Evolutionary conservation across 2,888 invertebrate species (phyloP).

Genomic region (Drosophila colorata): DNA sequence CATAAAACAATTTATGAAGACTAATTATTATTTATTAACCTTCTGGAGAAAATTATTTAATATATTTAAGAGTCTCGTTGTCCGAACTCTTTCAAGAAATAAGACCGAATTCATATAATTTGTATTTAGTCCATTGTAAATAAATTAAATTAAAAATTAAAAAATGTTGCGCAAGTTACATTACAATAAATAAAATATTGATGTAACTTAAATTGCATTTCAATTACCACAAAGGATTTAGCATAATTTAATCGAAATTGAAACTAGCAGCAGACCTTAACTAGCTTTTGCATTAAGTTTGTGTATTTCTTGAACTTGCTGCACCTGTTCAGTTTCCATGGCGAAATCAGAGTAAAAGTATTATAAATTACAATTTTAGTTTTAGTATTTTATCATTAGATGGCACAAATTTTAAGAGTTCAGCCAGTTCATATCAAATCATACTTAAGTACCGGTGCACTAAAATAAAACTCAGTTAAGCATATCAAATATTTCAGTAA

Average conservation of each 20-base stretch:
- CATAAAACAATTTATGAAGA: too few species aligned
- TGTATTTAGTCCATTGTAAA: too few species aligned
- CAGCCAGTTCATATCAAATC: slow-evolving; percentile 16
- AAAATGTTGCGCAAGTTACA: too few species aligned
- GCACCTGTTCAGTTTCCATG: not conserved
- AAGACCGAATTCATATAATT: too few species aligned
- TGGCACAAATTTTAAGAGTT: slow-evolving; percentile 8
- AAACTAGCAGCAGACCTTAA: not conserved
- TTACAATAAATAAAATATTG: not conserved
- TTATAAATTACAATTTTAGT: slow-evolving; percentile 1
- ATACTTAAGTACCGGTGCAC: not conserved
- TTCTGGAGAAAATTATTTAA: too few species aligned
- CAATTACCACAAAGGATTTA: not conserved
- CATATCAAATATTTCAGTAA: slow-evolving; percentile 2
- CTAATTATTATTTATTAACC: too few species aligned
- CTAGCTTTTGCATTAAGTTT: not conserved
- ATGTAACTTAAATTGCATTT: not conserved
- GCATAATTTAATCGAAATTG: not conserved
- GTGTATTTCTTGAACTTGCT: not conserved
- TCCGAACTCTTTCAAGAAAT: too few species aligned
- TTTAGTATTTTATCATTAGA: slow-evolving; percentile 10
- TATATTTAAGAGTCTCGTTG: too few species aligned
- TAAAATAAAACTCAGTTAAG: not conserved
- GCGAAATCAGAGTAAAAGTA: not conserved
- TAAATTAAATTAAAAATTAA: too few species aligned